Base-by-base conservation (phyloP, 2,113 vertebrate species). In the Zingel zingel region DNA sequence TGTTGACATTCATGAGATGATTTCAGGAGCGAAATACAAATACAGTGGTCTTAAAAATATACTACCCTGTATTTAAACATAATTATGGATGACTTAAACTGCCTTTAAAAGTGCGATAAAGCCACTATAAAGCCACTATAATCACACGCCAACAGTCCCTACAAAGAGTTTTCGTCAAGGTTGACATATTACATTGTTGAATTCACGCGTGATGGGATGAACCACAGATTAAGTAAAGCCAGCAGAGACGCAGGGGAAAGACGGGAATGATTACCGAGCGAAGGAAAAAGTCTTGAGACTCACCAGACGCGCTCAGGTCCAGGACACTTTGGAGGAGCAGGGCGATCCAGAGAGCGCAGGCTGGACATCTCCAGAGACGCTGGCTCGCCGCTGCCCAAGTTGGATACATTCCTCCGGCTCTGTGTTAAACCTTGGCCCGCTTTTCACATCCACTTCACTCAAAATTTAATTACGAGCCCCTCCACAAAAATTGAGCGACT, bases 361-460 rank as follows among this genome's bases (percentile, higher is more conserved):
- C 81, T 84, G 94, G 94, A 93, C 93, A 94, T 91, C 94, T 89
- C 92, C 83, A 77, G 21, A 81, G 80, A 86, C 86, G 82, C 82
- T 81, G 91, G 85, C 85, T 88, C 83, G 64, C 81, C 79, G 92
- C 89, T 83, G 77, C 86, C 92, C 93, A 85, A 80, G 47, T 91
- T 83, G 84, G 87, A 93, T 93, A 91, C 95, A 95, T 95, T 94
- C 94, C 94, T 94, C 86, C 90, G 83, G 90, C 77, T 89, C 74
- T 91, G 80, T 68, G 67, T 74, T 81, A 61, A 63, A 84, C 64
- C 79, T 79, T 57, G 51, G 25, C 53, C 79, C 74, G 77, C 64
- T 92, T 80, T 88, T 77, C 84, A 94, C 94, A 95, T 95, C 94
- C 95, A 95, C 91, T 78, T 53, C 47, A 51, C 59, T 51, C 81